These are phyloP conservation scores for Xanthorhoe designata DNA, from an alignment of 2,888 invertebrate genomes.

Conservation along the genomic window DNA sequence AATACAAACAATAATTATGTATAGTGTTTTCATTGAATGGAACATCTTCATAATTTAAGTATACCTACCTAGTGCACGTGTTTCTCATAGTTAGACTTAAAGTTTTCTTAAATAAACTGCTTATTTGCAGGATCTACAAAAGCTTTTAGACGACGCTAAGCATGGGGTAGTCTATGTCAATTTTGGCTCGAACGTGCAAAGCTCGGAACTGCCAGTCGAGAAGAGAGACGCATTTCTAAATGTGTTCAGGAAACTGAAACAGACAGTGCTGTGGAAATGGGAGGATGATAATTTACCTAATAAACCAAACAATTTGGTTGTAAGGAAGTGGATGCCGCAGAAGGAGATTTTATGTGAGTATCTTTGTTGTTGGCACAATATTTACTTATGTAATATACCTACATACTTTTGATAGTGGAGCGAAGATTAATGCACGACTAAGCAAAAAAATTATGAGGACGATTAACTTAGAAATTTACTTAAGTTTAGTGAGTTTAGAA, in stretches of 20 bases:
- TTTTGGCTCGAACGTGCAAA: slow-evolving; percentile 86
- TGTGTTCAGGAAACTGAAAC: slow-evolving; percentile 85
- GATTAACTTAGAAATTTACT: too few species aligned
- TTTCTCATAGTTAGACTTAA: too few species aligned
- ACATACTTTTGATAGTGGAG: too few species aligned
- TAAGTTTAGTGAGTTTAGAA: too few species aligned
- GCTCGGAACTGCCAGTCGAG: slow-evolving; percentile 79
- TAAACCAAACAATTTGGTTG: slow-evolving; percentile 84
- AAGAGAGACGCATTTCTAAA: slow-evolving; percentile 82
- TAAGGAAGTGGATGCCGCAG: slow-evolving; percentile 89
- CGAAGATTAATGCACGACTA: too few species aligned
- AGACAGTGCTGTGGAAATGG: slow-evolving; percentile 90
- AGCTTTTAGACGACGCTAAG: slow-evolving; percentile 77
- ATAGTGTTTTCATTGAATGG: too few species aligned
- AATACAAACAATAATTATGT: too few species aligned
- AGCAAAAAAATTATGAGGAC: too few species aligned
- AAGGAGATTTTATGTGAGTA: slow-evolving; percentile 85
- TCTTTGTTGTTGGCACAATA: too few species aligned
- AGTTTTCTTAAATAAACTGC: neutral
- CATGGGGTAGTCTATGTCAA: slow-evolving; percentile 85
- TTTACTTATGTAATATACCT: too few species aligned
- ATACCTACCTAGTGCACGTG: too few species aligned
- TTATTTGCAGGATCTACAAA: slow-evolving; percentile 75
- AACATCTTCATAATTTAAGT: too few species aligned
- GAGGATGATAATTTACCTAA: slow-evolving; percentile 82